phyloP scores from a whole-genome alignment of 2,888 invertebrate species.

The Athalia rosae region DNA sequence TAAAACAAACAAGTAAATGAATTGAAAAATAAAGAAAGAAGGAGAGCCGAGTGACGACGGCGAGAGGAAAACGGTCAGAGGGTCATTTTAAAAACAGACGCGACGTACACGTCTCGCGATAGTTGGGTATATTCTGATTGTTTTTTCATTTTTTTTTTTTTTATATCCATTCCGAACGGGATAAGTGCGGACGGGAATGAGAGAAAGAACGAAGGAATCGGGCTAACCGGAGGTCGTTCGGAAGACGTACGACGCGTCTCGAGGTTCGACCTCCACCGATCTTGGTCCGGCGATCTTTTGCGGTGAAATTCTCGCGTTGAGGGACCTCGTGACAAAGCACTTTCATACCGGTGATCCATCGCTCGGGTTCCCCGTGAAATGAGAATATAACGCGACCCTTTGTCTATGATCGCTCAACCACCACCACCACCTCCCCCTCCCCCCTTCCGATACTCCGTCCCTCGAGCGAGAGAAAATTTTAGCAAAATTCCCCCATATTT shows the following conservation, averaged over 20 bases:
- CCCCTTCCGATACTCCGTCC: too few relatives aligned
- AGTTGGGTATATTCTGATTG: too few relatives aligned
- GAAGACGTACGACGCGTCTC: slow-evolving; percentile 42
- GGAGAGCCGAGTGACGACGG: slow-evolving; percentile 2
- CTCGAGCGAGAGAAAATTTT: slow-evolving; percentile 46
- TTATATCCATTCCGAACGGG: neutral
- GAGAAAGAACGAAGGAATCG: neutral
- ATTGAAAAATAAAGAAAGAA: neutral
- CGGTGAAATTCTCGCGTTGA: slow-evolving; percentile 21
- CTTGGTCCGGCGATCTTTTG: slow-evolving; percentile 28
- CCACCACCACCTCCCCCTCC: too few relatives aligned
- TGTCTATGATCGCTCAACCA: slow-evolving; percentile 43
- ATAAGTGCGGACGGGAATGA: neutral
- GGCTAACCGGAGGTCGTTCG: slow-evolving; percentile 41
- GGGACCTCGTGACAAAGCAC: slow-evolving; percentile 45
- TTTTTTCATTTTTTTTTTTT: slow-evolving; percentile 13
- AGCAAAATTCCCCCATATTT: slow-evolving; percentile 42
- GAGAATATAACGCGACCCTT: slow-evolving; percentile 48
- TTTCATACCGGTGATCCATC: slow-evolving; percentile 46
- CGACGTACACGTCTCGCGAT: slow-evolving; percentile 1
- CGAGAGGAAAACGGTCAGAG: slow-evolving; percentile 15
- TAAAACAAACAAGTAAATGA: neutral
- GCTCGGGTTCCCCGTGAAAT: slow-evolving; percentile 40
- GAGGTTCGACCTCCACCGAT: slow-evolving; percentile 42
- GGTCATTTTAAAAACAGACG: slow-evolving; percentile 9